Base-by-base conservation (phyloP, 2,888 invertebrate species). In the Anthrax anthrax region DNA sequence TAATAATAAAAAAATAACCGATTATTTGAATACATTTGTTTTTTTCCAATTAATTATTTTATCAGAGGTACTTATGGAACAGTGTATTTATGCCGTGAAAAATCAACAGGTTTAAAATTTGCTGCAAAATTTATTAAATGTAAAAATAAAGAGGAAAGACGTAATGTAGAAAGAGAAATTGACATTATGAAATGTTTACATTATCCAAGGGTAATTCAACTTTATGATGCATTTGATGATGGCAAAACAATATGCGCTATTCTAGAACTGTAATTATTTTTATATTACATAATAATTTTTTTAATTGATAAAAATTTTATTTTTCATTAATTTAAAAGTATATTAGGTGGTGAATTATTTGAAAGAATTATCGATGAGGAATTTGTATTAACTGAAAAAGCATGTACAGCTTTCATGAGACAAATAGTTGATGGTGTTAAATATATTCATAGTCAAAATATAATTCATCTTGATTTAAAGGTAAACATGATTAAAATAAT, bases 301-400 rank as follows among this genome's bases (percentile, higher is more conserved):
- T n/a, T n/a, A n/a, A n/a, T n/a, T n/a, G n/a, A 18, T 2, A 18
- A 19, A 17, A 37, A 5, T 17, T 10, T 37, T 17, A 37, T 13
- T 10, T 19, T 36, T 36, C 4, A 17, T 34, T 34, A 48, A 48
- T 54, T 48, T 73, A 76, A 41, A 73, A 95, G 95, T 56, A 90
- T 96, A 55, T 81, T 84, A 58, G 95, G 95, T 4, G 95, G 95
- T 1, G 95, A 96, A 69, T 70, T 96, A 47, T 96, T 96, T 66
- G 95, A 96, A 64, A 74, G 95, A 43, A 92, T 96, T 23, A 94
- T 95, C 51, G 91, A 91, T 60, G 95, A 96, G 56, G 91, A 92
- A 67, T 96, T 94, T 65, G 78, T 94, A 47, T 72, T 96, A 54
- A 95, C 95, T 1, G 96, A 96, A 69, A 80, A 85, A 54, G 87